phyloP scores from a whole-genome alignment of 2,888 invertebrate species.

The Alcis repandata region DNA sequence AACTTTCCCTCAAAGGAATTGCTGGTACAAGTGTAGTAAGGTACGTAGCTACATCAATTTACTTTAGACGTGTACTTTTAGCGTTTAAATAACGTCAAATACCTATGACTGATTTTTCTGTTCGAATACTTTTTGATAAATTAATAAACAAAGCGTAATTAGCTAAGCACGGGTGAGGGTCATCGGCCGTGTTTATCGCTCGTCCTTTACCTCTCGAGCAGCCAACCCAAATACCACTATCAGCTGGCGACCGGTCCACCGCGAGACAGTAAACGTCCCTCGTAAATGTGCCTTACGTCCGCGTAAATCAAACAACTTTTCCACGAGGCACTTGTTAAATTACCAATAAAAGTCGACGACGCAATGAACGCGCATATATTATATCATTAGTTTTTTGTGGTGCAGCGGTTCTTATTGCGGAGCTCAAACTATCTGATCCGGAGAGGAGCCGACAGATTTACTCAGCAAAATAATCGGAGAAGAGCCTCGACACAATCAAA shows the following conservation, averaged over 20 bases:
- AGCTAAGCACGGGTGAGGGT: constrained; percentile 20
- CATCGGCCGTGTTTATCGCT: constrained; percentile 45
- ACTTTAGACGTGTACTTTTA: neutral
- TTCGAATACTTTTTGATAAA: constrained; percentile 5
- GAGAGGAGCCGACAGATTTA: too few species aligned
- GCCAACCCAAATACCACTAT: constrained; percentile 64
- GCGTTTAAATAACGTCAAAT: neutral
- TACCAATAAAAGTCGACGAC: constrained; percentile 81
- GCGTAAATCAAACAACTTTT: constrained; percentile 77
- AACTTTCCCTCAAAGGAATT: too few species aligned
- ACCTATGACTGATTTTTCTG: neutral
- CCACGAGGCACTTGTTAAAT: constrained; percentile 81
- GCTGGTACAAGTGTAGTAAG: too few species aligned
- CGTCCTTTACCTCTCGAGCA: constrained; percentile 61
- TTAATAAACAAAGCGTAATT: constrained; percentile 11
- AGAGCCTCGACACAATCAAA: too few species aligned
- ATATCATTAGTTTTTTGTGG: constrained; percentile 69
- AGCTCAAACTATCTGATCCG: too few species aligned
- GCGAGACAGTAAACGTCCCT: constrained; percentile 74
- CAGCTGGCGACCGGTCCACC: constrained; percentile 70
- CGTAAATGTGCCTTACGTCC: constrained; percentile 76
- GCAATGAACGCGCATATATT: constrained; percentile 77
- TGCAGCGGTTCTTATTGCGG: constrained; percentile 43
- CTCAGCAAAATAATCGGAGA: too few species aligned
- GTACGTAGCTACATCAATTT: too few species aligned